Base-by-base conservation (phyloP, 2,888 invertebrate genomes). In the Tuta absoluta region DNA sequence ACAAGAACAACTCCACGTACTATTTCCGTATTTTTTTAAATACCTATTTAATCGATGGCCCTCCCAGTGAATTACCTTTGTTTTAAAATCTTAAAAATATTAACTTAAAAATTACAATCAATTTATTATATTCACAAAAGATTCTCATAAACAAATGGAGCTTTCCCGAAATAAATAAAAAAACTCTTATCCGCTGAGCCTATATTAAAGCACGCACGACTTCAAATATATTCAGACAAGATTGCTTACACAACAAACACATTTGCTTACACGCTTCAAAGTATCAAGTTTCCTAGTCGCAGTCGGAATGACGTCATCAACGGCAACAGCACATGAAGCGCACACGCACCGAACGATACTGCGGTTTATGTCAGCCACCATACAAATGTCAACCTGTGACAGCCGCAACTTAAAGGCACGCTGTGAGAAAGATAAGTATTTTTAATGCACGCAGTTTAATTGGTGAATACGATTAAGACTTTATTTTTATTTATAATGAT, bases 281-380 rank as follows among this genome's bases (percentile, higher is more conserved):
- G 53, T 53, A 24, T 23, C 53, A 53, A 23, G 28, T 28, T 24
- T 14, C 28, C 28, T 28, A 24, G 24, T 21, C 53, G 28, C 23
- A 51, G 33, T 33, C 33, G 8, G 1, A 21, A 53, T 53, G 24
- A 53, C 53, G 53, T 24, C 53, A 53, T 23, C 28, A 53, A 53
- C 60, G 24, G 24, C 33, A 61, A 48, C 60, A 48, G n/a, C n/a
- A 61, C 48, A 61, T 48, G 41, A 41, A 23, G 19, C 23, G 17
- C 60, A 61, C 21, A 61, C 45, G 17, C 33, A 33, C 33, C 8
- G 8, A 5, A 33, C 10, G 4, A 33, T 33, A 8, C 10, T 2
- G 10, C 33, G 33, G 33, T 8, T 33, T 33, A 8, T 33, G 10
- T 10, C 33, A 10, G 33, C n/a, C n/a, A n/a, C n/a, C n/a, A n/a